A percentile compares a stretch with the other conserved stretches of the same genome.
Conservation (phyloP, 2,113 vertebrate genomes). For the Andinoacara biseriatus region DNA sequence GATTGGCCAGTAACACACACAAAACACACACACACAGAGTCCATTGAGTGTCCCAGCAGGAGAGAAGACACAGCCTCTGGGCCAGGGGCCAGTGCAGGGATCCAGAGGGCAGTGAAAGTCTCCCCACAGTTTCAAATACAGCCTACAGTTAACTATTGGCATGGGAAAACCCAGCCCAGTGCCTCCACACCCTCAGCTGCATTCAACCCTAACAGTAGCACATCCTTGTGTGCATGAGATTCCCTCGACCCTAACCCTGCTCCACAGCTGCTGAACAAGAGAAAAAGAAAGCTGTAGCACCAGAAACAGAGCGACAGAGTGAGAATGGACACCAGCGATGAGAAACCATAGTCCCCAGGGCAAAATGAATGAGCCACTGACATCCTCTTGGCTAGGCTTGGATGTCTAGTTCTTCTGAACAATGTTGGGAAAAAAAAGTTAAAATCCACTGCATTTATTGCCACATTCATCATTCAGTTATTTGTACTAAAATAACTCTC, state of each 20-base stretch:
- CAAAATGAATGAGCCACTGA: slow-evolving; percentile 67
- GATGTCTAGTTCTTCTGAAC: slow-evolving; percentile 40
- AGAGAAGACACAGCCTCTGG: slow-evolving; percentile 69
- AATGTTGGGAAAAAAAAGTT: slow-evolving; percentile 45
- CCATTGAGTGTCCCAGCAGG: slow-evolving; percentile 76
- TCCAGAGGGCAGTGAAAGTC: slow-evolving; percentile 72
- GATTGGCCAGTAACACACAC: slow-evolving; percentile 67
- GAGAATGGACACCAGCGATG: slow-evolving; percentile 56
- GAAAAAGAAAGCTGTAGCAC: slow-evolving; percentile 49
- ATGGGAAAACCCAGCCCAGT: slow-evolving; percentile 76
- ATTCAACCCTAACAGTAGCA: slow-evolving; percentile 70
- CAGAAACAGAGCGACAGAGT: slow-evolving; percentile 23
- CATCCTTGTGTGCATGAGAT: slow-evolving; percentile 55
- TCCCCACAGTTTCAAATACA: slow-evolving; percentile 64
- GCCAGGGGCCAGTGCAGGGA: slow-evolving; percentile 62
- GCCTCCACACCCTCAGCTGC: slow-evolving; percentile 61
- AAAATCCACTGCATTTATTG: slow-evolving; percentile 56
- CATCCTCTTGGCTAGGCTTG: slow-evolving; percentile 48
- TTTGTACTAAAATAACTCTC: slow-evolving; percentile 40
- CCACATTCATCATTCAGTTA: slow-evolving; percentile 49
- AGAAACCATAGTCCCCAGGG: slow-evolving; percentile 63
- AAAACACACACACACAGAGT: slow-evolving; percentile 58
- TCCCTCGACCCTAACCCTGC: slow-evolving; percentile 67
- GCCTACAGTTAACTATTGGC: slow-evolving; percentile 75
- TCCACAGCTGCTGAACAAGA: slow-evolving; percentile 73